phyloP scores from a whole-genome alignment of 2,113 vertebrate genomes.

The Vicugna pacos region DNA sequence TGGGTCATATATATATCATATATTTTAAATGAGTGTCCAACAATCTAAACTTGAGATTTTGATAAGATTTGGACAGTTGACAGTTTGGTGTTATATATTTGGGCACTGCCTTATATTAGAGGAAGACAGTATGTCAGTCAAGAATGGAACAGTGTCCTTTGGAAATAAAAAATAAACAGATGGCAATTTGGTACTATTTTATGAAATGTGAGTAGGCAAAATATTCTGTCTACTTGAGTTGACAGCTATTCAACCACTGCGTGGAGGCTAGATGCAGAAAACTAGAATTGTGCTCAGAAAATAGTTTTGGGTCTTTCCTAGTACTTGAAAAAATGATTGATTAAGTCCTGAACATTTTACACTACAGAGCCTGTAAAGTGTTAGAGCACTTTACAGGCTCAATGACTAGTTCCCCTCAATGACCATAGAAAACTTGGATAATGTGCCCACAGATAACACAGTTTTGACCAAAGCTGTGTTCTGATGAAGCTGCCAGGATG shows the following conservation, averaged over 20 bases:
- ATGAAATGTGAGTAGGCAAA: background rate
- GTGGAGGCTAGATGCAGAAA: background rate
- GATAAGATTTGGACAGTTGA: constrained; percentile 15
- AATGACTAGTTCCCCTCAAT: background rate
- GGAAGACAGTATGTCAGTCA: background rate
- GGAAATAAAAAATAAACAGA: background rate
- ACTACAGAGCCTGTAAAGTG: background rate
- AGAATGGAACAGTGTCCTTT: background rate
- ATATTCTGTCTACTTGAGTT: background rate
- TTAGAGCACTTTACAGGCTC: background rate
- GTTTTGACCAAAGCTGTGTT: constrained; percentile 60
- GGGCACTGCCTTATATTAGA: background rate
- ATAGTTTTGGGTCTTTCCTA: background rate
- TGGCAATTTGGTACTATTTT: constrained; percentile 12
- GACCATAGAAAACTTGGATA: constrained; percentile 3
- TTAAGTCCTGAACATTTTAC: constrained; percentile 3
- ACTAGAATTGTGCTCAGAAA: background rate
- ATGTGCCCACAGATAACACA: constrained; percentile 20
- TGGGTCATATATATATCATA: background rate
- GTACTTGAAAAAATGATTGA: constrained; percentile 51
- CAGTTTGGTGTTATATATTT: constrained; percentile 6
- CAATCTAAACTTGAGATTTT: background rate
- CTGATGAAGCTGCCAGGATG: constrained; percentile 44
- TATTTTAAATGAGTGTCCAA: constrained; percentile 36
- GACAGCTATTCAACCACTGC: background rate